Conservation (phyloP, 2,797 vertebrate genomes). For the Gallirallus australis region DNA sequence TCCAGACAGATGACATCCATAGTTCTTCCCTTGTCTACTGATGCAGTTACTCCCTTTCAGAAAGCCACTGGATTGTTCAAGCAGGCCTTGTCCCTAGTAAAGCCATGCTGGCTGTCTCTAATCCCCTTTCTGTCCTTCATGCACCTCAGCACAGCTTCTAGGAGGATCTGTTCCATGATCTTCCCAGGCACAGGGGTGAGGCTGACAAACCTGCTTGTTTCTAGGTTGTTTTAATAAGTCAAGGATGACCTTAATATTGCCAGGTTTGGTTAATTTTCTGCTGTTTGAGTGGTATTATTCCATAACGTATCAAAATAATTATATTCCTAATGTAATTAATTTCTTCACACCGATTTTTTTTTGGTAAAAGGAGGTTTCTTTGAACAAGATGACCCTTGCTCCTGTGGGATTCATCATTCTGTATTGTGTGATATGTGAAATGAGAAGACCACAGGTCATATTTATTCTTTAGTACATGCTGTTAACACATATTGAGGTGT, state of each 20-base stretch:
- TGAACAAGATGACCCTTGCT: not conserved
- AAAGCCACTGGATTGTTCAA: too few relatives aligned
- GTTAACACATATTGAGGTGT: not conserved
- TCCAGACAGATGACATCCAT: too few relatives aligned
- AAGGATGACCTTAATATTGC: not conserved
- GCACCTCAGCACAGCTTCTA: too few relatives aligned
- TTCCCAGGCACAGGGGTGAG: too few relatives aligned
- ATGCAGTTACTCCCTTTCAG: too few relatives aligned
- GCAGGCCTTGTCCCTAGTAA: too few relatives aligned
- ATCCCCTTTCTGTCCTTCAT: too few relatives aligned
- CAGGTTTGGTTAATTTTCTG: not conserved
- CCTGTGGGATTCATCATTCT: not conserved
- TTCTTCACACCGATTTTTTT: not conserved
- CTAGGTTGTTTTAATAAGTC: not conserved
- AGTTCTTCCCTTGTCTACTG: too few relatives aligned
- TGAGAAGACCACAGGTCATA: not conserved
- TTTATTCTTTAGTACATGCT: not conserved
- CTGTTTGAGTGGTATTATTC: not conserved
- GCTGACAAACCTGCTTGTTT: not conserved
- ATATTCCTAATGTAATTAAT: not conserved
- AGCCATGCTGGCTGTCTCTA: too few relatives aligned
- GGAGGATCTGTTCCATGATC: too few relatives aligned
- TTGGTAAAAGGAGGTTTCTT: not conserved
- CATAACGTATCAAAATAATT: not conserved
- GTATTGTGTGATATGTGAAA: not conserved